Base-by-base conservation (phyloP, 1,140 invertebrate genomes). In the Stegodyphus mimosarum region DNA sequence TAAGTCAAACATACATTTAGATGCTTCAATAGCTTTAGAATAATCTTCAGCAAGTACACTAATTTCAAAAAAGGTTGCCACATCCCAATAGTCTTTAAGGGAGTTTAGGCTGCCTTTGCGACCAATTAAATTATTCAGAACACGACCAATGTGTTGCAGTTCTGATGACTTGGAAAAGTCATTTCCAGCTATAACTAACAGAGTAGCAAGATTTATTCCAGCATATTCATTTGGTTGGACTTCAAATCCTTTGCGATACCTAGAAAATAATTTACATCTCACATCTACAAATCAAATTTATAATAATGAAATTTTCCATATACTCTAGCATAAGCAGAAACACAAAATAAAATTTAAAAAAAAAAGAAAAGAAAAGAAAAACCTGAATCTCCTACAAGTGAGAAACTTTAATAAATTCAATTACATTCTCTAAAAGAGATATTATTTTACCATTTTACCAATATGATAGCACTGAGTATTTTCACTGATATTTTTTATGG, bases 21-120 rank as follows among this genome's bases (percentile, higher is more conserved):
- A 97, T 17, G 98, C 98, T 92, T 99, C 96, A 88, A 98, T 95
- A 7, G 98, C 98, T 91, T 99, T 99, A 6, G 94, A 92, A 91
- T 99, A 99, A 90, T 99, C 97, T 91, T 99, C 96, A 15, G 98
- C 98, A 15, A 99, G 91, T 1, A 99, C 98, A 78, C 96, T 97
- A 80, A 99, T 99, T 91, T 99, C 99, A 91, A 99, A 99, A 91
- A 99, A 99, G 2, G 98, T 99, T 0, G 99, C 99, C 7, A 99
- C 97, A 91, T 99, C 98, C 99, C 99, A 99, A 90, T 99, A 99
- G 89, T 99, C 98, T 88, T 95, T 95, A 5, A 99, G 91, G 18
- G 95, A 96, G 0, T 94, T 94, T 17, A 99, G 90, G 90, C 96
- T 98, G 33, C 98, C 98, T 91, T 99, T 99, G 89, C 98, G 96